A percentile compares a stretch with the other conserved stretches of the same genome.
phyloP scores from a whole-genome alignment of 2,797 vertebrate genomes.

The Sibirionetta formosa region DNA sequence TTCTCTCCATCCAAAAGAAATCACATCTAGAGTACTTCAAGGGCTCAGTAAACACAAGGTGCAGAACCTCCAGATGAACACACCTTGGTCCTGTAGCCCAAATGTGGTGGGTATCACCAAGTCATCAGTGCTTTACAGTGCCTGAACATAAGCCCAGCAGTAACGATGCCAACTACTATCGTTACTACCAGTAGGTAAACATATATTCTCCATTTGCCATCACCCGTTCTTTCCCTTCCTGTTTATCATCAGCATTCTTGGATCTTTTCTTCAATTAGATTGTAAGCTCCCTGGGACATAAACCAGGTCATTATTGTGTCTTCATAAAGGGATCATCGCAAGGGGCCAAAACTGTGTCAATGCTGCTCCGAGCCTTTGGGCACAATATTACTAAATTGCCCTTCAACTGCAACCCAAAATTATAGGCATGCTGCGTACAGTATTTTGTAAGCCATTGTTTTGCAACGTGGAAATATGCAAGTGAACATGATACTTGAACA shows the following conservation, averaged over 20 bases:
- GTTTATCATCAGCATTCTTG: conserved; percentile 40
- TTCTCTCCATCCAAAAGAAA: neutral
- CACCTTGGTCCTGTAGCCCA: fast-evolving
- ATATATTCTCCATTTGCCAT: neutral
- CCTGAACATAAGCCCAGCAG: neutral
- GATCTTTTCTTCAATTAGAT: conserved; percentile 28
- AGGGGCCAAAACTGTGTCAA: conserved; percentile 51
- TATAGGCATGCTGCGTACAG: conserved; percentile 67
- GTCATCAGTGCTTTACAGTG: neutral
- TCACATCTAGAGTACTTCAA: neutral
- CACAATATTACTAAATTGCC: conserved; percentile 69
- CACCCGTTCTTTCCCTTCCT: neutral
- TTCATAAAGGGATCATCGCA: conserved; percentile 52
- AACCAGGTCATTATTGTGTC: conserved; percentile 68
- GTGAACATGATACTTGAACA: conserved; percentile 75
- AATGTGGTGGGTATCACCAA: fast-evolving
- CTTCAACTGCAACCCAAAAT: conserved; percentile 70
- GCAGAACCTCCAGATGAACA: neutral
- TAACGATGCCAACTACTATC: neutral
- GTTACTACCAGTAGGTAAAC: neutral
- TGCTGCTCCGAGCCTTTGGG: conserved; percentile 52
- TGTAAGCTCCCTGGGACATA: conserved; percentile 44
- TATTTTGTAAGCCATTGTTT: conserved; percentile 78
- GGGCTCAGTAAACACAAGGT: neutral
- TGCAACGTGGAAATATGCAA: conserved; percentile 76